A percentile compares a stretch with the other conserved stretches of the same genome.
Conservation (phyloP, 2,888 invertebrate species). For the Eumerus sabulonum region DNA sequence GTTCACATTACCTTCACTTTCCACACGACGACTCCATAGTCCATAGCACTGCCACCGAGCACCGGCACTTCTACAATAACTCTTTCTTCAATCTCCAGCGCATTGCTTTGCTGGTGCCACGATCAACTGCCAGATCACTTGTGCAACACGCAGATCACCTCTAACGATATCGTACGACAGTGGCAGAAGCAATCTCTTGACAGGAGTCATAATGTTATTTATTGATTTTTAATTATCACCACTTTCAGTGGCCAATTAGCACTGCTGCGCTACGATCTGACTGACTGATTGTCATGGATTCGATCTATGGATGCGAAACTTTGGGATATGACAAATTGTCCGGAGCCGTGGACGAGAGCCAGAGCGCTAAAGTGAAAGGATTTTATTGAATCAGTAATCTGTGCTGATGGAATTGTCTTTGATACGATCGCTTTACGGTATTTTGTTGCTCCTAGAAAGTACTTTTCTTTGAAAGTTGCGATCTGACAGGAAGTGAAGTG, state of each 20-base stretch:
- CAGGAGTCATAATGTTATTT: conserved; percentile 48
- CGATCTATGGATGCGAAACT: conserved; percentile 20
- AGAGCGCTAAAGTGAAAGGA: conserved; percentile 56
- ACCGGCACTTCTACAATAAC: no score
- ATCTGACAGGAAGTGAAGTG: no score
- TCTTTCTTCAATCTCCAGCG: no score
- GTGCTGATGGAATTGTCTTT: no score
- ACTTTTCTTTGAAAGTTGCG: no score
- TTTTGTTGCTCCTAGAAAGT: no score
- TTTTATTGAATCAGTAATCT: conserved; percentile 16
- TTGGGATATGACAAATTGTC: conserved; percentile 39
- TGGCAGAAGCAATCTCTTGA: conserved; percentile 18
- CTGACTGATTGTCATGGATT: conserved; percentile 55
- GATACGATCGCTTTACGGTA: no score
- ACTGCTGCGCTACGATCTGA: conserved; percentile 32
- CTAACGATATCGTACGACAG: conserved; percentile 31
- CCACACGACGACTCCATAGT: conserved; percentile 11
- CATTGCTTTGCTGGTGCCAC: conserved; percentile 6
- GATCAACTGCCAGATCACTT: conserved; percentile 41
- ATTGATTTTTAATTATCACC: conserved; percentile 60
- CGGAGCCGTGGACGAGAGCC: conserved; percentile 18
- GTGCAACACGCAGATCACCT: conserved; percentile 52
- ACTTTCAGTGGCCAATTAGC: conserved; percentile 55
- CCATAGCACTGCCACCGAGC: not conserved
- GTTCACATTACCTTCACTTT: conserved; percentile 56